These are phyloP conservation scores for Yasuhikotakia modesta DNA, from an alignment of 2,797 vertebrate species.

Conservation along the genomic window DNA sequence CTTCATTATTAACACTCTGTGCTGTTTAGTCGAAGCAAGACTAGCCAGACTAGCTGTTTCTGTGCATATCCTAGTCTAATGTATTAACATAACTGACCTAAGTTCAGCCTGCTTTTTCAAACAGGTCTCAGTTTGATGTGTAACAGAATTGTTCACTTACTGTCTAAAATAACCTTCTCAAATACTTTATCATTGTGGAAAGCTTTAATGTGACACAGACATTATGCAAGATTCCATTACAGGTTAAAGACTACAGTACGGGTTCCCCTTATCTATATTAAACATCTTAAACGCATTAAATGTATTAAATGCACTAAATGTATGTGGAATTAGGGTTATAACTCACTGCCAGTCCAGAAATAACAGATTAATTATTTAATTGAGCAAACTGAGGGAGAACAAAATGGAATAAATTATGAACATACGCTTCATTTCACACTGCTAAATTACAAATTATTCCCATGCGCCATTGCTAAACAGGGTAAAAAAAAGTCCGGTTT, in stretches of 20 bases:
- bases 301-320: not conserved
- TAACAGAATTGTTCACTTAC: not conserved
- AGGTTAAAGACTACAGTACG: conserved; percentile 31
- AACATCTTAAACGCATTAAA: not conserved
- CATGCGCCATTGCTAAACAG: conserved; percentile 48
- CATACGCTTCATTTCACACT: conserved; percentile 49
- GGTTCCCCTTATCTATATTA: conserved; percentile 1
- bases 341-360: not conserved
- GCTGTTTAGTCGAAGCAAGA: not conserved
- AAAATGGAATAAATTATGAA: conserved; percentile 38
- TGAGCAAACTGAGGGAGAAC: not conserved
- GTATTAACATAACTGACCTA: not conserved
- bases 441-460: conserved; percentile 57
- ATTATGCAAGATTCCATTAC: conserved; percentile 8
- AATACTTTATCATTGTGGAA: not conserved
- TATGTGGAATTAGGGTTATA: not conserved
- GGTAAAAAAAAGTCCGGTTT: conserved; percentile 47
- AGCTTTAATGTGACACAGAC: not conserved
- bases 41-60: not conserved
- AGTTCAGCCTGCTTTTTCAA: not conserved
- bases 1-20: not conserved
- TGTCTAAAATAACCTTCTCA: not conserved
- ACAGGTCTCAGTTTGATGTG: not conserved
- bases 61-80: not conserved
- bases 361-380: not conserved